Conservation (phyloP, 1,140 invertebrate species). For the Cherax destructor region DNA sequence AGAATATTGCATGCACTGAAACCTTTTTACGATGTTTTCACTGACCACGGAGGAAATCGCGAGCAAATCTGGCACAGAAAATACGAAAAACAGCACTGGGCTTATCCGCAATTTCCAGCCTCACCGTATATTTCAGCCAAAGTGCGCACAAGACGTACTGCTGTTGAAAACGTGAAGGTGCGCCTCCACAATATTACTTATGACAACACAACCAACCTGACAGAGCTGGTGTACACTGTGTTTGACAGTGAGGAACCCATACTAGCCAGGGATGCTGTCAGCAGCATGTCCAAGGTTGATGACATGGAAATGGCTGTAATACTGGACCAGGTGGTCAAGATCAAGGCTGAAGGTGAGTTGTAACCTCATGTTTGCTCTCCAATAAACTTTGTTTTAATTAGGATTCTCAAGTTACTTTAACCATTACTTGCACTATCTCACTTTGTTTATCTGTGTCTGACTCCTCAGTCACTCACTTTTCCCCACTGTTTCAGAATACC, state of each 20-base stretch:
- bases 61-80: no score
- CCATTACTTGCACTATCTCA: no score
- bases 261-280: slow-evolving; percentile 46
- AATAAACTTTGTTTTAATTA: no score
- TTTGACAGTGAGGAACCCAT: slow-evolving; percentile 49
- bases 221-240: slow-evolving; percentile 58
- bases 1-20: neutral
- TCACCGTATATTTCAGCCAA: neutral
- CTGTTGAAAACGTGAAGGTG: neutral
- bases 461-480: neutral
- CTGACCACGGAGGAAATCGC: neutral
- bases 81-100: neutral
- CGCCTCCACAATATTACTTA: slow-evolving; percentile 52
- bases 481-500: slow-evolving; percentile 23
- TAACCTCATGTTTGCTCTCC: neutral
- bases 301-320: slow-evolving; percentile 47
- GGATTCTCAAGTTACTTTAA: no score
- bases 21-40: neutral
- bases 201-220: slow-evolving; percentile 45
- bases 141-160: neutral
- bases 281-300: slow-evolving; percentile 25
- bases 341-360: slow-evolving; percentile 56
- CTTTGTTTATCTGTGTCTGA: neutral
- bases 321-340: slow-evolving; percentile 47
- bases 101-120: neutral